These are phyloP conservation scores for Dallia pectoralis DNA, from an alignment of 2,797 vertebrate species.

Conservation along the genomic window DNA sequence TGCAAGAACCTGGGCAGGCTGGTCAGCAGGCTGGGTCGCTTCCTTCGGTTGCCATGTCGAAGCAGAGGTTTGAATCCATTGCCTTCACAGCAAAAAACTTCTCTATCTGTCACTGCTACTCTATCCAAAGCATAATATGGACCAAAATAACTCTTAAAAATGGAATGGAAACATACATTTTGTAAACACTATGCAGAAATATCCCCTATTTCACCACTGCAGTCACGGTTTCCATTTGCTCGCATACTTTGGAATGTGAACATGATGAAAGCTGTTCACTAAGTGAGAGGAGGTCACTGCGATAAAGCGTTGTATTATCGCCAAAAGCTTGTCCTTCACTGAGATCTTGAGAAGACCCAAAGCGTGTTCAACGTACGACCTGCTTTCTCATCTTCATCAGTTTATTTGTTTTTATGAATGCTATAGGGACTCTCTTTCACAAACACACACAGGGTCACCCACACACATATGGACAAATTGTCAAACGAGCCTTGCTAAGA, in stretches of 20 bases:
- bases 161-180: neutral
- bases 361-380: conserved; percentile 54
- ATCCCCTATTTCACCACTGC: neutral
- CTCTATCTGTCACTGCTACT: too few relatives aligned
- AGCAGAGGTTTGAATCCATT: too few relatives aligned
- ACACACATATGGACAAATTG: neutral
- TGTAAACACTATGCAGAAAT: neutral
- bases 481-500: neutral
- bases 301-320: conserved; percentile 3
- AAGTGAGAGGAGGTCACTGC: too few relatives aligned
- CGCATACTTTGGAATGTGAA: too few relatives aligned
- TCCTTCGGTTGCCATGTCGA: too few relatives aligned
- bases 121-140: too few relatives aligned
- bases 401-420: conserved; percentile 44
- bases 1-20: neutral
- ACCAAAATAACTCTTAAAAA: neutral
- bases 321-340: conserved; percentile 21
- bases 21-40: too few relatives aligned
- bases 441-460: neutral
- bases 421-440: neutral
- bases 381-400: conserved; percentile 46
- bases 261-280: too few relatives aligned
- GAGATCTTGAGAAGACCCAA: conserved; percentile 56
- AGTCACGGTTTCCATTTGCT: too few relatives aligned
- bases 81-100: too few relatives aligned